Base-by-base conservation (phyloP, 2,797 vertebrate species). In the Catamblyrhynchus diadema region DNA sequence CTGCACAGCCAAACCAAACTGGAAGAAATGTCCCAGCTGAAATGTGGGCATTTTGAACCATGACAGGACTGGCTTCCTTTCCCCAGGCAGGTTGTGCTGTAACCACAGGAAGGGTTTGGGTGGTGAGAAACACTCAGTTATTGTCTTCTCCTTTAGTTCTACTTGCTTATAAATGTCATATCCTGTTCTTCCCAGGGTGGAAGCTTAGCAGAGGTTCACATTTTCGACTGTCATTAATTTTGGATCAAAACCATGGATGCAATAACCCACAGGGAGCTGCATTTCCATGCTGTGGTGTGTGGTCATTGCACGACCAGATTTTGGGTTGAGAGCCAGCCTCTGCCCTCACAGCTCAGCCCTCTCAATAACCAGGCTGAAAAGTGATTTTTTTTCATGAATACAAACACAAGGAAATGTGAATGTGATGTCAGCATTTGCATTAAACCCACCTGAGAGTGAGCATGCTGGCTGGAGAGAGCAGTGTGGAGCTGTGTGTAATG, bases 241-340 rank as follows among this genome's bases (percentile, higher is more conserved):
- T 73, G 56, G 81, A 56, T 66, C 53, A 45, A 48, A 86, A 27
- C 51, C 37, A 4, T 42, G 39, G 35, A n/a, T 54, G 37, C 4
- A 48, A 1, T 19, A 19, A 73, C n/a, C 22, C 1, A 0, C 2
- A 9, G 57, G 18, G 32, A 92, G 56, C 1, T 1, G 32, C 25
- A 17, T 75, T 93, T 86, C 74, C 0, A 0, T 48, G 62, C 28
- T 56, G 70, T 56, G 59, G 16, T 56, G 53, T 28, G 33, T 22
- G 35, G 39, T 41, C 33, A 25, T 25, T 2, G 4, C 48, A 4
- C 3, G 0, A 14, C 22, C 54, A 41, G 14, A 6, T 60, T 78
- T 64, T 45, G 47, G 42, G 33, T 32, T 56, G 22, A 42, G 33
- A 32, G 39, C 56, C 51, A 44, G 9, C n/a, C 64, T 39, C 33